These are phyloP conservation scores for Acleris cristana DNA, from an alignment of 2,888 invertebrate species.

Conservation along the genomic window DNA sequence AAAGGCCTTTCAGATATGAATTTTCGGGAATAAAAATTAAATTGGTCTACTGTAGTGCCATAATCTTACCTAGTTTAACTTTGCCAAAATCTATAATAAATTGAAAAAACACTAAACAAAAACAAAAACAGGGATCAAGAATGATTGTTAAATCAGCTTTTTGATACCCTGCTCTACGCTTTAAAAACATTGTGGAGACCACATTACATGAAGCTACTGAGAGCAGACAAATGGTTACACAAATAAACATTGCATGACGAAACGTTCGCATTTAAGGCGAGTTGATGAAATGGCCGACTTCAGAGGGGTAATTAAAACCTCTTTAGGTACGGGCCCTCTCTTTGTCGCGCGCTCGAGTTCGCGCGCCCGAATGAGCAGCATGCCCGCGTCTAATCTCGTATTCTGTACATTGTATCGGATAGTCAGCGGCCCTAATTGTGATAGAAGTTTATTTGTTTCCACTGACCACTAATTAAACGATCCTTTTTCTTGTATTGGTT, in stretches of 20 bases:
- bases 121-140: too few species aligned
- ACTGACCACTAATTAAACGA: constrained; percentile 33
- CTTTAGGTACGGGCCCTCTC: constrained; percentile 59
- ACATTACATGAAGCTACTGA: background rate
- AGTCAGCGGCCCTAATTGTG: constrained; percentile 33
- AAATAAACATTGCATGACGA: constrained; percentile 42
- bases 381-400: constrained; percentile 36
- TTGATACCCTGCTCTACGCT: too few species aligned
- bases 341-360: constrained; percentile 53
- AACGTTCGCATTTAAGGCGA: constrained; percentile 45
- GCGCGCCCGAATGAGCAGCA: constrained; percentile 54
- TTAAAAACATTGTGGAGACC: too few species aligned
- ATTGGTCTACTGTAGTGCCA: too few species aligned
- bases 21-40: too few species aligned
- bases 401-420: constrained; percentile 35
- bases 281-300: constrained; percentile 54
- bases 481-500: constrained; percentile 18
- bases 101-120: too few species aligned
- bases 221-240: background rate
- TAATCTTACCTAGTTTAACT: too few species aligned
- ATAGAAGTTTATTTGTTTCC: constrained; percentile 36
- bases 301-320: constrained; percentile 61
- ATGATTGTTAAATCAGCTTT: too few species aligned
- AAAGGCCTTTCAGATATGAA: too few species aligned
- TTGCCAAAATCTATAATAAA: too few species aligned